Percentiles rank a stretch among this genome's conserved stretches.
Evolutionary conservation across 2,888 invertebrate species (phyloP).

Genomic region (Marasmarcha lunaedactyla): DNA sequence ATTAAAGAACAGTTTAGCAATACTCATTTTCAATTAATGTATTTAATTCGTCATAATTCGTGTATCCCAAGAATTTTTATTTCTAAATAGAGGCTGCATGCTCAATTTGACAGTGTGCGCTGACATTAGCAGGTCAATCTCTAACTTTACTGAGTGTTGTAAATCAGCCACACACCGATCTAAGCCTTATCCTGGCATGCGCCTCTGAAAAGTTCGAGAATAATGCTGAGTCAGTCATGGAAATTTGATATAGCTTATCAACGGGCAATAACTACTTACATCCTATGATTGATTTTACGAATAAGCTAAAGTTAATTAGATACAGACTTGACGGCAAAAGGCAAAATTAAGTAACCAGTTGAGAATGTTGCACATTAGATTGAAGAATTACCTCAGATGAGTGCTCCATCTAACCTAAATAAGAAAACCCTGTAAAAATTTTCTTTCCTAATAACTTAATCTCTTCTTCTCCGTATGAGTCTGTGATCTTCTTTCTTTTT

Average conservation of each 20-base stretch:
- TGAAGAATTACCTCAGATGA: neutral
- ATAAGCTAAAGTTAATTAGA: constrained; percentile 3
- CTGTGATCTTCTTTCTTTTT: neutral
- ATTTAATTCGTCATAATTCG: too few species aligned
- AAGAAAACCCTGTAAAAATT: neutral
- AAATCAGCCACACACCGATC: constrained; percentile 64
- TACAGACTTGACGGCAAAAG: neutral
- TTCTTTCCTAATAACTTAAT: neutral
- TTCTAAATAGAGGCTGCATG: constrained; percentile 65
- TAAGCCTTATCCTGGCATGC: constrained; percentile 68
- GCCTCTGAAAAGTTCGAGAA: constrained; percentile 69
- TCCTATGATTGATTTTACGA: constrained; percentile 23
- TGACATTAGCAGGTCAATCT: constrained; percentile 35
- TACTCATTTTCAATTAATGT: too few species aligned
- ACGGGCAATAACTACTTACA: constrained; percentile 21
- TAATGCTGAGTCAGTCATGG: constrained; percentile 69
- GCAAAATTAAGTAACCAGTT: neutral
- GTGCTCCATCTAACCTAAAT: neutral
- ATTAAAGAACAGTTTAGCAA: too few species aligned
- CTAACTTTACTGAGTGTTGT: constrained; percentile 14
- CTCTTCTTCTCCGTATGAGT: neutral
- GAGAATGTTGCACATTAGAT: neutral
- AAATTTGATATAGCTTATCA: constrained; percentile 47
- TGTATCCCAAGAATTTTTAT: too few species aligned
- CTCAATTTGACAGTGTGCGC: constrained; percentile 62